These are phyloP conservation scores for Corythaeola cristata DNA, from an alignment of 2,113 vertebrate genomes.

Conservation along the genomic window DNA sequence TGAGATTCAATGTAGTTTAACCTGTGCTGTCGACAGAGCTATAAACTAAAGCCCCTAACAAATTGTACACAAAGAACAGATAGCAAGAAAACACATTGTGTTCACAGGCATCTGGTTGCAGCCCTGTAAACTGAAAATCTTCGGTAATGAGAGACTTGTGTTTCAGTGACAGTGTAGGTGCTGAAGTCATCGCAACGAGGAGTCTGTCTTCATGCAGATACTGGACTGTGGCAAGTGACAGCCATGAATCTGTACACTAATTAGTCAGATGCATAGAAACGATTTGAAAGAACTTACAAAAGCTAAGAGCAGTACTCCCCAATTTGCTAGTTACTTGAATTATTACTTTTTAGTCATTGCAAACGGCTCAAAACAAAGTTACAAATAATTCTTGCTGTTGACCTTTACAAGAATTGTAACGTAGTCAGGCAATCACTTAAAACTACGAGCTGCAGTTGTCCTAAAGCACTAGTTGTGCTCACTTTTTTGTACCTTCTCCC, in stretches of 20 bases:
- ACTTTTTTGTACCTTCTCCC: constrained; percentile 29
- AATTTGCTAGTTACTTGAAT: neutral
- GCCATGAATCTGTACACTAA: neutral
- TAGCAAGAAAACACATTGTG: constrained; percentile 33
- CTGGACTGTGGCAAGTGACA: neutral
- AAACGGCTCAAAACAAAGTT: constrained; percentile 17
- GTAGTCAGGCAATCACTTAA: neutral
- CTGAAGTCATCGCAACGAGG: neutral
- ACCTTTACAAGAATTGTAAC: neutral
- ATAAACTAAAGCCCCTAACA: constrained; percentile 69
- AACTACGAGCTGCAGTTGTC: constrained; percentile 26
- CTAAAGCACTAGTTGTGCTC: neutral
- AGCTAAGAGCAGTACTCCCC: neutral
- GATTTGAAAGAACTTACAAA: neutral
- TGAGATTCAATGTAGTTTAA: constrained; percentile 67
- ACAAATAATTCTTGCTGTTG: neutral
- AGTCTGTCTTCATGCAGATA: neutral
- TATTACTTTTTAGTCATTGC: neutral
- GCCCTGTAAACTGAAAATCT: neutral
- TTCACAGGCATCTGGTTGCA: constrained; percentile 48
- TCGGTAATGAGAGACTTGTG: neutral
- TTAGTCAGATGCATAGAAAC: neutral
- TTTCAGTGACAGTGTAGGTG: neutral
- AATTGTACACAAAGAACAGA: constrained; percentile 47
- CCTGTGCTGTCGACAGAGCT: constrained; percentile 59